Conservation (phyloP, 2,113 vertebrate genomes). For the Mixornis gularis region DNA sequence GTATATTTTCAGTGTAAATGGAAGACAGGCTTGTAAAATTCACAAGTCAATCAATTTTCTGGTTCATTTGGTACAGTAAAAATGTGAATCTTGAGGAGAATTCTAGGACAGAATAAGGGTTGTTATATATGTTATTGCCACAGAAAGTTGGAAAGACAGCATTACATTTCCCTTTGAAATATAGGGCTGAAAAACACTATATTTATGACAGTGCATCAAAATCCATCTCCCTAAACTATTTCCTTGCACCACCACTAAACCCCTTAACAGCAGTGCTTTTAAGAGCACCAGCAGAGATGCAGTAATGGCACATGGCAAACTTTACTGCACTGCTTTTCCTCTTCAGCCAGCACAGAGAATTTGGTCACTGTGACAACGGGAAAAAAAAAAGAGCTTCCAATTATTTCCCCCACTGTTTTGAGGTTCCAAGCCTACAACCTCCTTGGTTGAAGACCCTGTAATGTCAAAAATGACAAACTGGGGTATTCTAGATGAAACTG, state of each 20-base stretch:
- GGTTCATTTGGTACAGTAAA: conserved; percentile 1
- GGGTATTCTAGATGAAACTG: background rate
- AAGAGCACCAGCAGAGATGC: conserved; percentile 29
- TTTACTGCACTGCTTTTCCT: background rate
- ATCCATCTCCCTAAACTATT: conserved; percentile 29
- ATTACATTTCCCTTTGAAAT: conserved; percentile 13
- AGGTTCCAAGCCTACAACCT: background rate
- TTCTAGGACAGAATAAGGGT: background rate
- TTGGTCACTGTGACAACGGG: background rate
- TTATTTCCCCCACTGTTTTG: background rate
- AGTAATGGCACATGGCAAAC: background rate
- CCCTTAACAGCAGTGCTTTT: conserved; percentile 6
- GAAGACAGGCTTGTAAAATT: background rate
- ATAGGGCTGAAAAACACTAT: background rate
- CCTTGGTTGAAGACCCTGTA: background rate
- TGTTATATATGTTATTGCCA: background rate
- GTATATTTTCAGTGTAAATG: background rate
- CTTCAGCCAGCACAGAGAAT: background rate
- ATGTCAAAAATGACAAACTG: background rate
- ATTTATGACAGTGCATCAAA: conserved; percentile 31
- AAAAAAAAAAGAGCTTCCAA: background rate
- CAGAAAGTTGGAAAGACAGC: conserved; percentile 5
- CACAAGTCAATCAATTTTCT: conserved; percentile 21
- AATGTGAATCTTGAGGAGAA: background rate
- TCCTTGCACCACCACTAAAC: background rate